Base-by-base conservation (phyloP, 1,140 invertebrate species). In the Cydia strobilella region DNA sequence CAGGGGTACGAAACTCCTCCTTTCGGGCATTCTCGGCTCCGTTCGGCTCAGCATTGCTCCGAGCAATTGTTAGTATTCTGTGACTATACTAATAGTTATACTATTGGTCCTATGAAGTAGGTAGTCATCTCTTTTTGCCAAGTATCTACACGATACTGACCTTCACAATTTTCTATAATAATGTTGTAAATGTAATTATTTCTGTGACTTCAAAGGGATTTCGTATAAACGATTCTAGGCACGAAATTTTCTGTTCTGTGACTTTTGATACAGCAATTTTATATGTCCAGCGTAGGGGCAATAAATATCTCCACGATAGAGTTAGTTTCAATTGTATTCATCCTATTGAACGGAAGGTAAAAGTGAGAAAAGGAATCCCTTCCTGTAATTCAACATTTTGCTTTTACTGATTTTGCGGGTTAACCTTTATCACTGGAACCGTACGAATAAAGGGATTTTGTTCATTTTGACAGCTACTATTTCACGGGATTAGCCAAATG, bases 181-280 rank as follows among this genome's bases (percentile, higher is more conserved):
- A 20, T 12, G 7, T 23, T n/a, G 23, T 27, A 63, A 27, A 63
- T 25, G 1, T 10, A 63, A 63, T 63, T 63, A 63, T 63, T 63
- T 25, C 62, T 25, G 20, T 63, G 4, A 20, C 23, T 63, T 63
- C 31, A 6, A 31, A 31, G 31, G 5, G 31, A 31, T 31, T 6
- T 31, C 6, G 31, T 31, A 31, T 31, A 31, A 31, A 27, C 20
- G 25, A 65, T 27, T 31, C 25, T 23, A 65, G 25, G 62, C 63
- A 66, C 63, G 27, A 66, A 35, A 66, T 66, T 66, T n/a, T 35
- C 27, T 66, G 15, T 66, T 12, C 12, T 25, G 63, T n/a, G 25
- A 66, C 63, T 35, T 35, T 66, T 31, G 4, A 12, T 65, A 31
- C 15, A 65, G 63, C 63, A 65, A 35, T 65, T 65, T 65, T n/a